Evolutionary conservation across 2,113 vertebrate genomes (phyloP), one percentile per base, ranked within the genome.

Genomic region (Rhadina sibilatrix): DNA sequence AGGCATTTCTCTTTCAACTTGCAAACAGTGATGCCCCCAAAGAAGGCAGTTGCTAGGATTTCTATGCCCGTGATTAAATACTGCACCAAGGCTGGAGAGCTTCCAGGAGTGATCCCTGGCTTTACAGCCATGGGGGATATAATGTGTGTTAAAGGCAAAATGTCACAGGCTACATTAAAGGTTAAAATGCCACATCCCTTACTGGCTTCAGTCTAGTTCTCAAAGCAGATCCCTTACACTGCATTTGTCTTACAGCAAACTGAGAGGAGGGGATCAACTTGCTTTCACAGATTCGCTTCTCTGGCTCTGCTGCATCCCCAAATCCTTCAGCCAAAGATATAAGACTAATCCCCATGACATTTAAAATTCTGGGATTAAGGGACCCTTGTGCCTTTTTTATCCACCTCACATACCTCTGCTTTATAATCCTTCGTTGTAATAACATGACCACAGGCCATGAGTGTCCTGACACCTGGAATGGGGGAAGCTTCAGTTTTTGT

Each of bases 1-100:
- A 92, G 83, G 61, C 49, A 18, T 83, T 95, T 92, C 64, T 81
- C 86, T 56, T 83, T 92, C 96, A 68, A 37, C 64, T 87, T 56
- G 56, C 76, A 78, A 89, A 92, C 63, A 80, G 37, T 2, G 2
- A 42, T 86, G 66, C 83, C 66, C 82, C 90, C 49, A 47, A 46
- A 93, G 86, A 50, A 70, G 59, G 72, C 70, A 90, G 60, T 63
- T 66, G 86, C 86, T 74, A 42, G 83, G 66, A 59, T 78, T 47
- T 66, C 33, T 18, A 0, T n/a, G 77, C 30, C n/a, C 50, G n/a
- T 9, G 4, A 66, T 52, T 89, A 83, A 75, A 54, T 27, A 63
- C 72, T 46, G 65, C 61, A 52, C 35, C 3, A 5, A 25, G 49
- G 28, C 40, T 83, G 20, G 28, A 38, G 22, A 71, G 77, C 59